A percentile compares a stretch with the other conserved stretches of the same genome.
Conservation (phyloP, 2,888 invertebrate genomes). For the Caenorhabditis zanzibari region DNA sequence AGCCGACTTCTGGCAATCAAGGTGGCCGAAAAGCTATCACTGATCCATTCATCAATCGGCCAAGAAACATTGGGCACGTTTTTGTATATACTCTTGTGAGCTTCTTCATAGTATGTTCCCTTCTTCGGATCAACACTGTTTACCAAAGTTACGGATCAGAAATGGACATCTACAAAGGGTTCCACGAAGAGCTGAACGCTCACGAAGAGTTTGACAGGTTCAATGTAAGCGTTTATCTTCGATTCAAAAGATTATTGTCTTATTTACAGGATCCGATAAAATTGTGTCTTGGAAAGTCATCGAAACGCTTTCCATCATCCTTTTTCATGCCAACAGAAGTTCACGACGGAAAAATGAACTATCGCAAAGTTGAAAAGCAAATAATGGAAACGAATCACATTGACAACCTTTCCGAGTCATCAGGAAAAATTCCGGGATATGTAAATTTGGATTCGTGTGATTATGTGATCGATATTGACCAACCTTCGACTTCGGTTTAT, state of each 20-base stretch:
- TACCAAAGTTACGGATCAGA: background rate
- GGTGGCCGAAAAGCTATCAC: background rate
- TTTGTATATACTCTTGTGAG: background rate
- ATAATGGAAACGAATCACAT: background rate
- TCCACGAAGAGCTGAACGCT: background rate
- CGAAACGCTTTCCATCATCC: background rate
- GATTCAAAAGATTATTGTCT: background rate
- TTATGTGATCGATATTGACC: conserved; percentile 44
- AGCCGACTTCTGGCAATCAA: no score
- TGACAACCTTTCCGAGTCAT: background rate
- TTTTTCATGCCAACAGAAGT: background rate
- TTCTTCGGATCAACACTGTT: background rate
- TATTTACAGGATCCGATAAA: background rate
- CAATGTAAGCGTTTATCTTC: background rate
- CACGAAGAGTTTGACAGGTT: background rate
- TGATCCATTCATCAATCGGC: background rate
- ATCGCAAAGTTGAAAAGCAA: background rate
- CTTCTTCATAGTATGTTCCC: background rate
- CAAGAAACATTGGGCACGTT: background rate
- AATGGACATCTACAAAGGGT: conserved; percentile 8
- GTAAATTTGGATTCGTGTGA: conserved; percentile 83
- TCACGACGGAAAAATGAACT: background rate
- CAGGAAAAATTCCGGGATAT: background rate
- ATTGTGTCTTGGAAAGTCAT: background rate
- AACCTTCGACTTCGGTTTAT: conserved; percentile 81